These are phyloP conservation scores for Coecobrya sp. DNA, from an alignment of 2,888 invertebrate genomes.

Conservation along the genomic window DNA sequence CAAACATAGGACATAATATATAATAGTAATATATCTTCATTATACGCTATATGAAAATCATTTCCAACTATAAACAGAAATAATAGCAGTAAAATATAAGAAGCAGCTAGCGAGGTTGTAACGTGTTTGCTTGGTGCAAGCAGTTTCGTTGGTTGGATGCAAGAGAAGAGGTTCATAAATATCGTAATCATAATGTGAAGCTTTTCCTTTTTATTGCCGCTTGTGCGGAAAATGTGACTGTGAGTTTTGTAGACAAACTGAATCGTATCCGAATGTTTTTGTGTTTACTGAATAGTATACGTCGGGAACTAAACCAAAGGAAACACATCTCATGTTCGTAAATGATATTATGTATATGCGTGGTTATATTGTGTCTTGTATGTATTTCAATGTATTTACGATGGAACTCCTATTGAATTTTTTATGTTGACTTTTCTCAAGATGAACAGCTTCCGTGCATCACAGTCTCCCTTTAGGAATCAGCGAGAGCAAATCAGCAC, in stretches of 20 bases:
- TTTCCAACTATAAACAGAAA: not conserved
- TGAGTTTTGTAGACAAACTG: conserved; percentile 25
- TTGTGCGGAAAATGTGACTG: conserved; percentile 56
- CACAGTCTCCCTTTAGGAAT: not conserved
- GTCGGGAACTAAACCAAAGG: not conserved
- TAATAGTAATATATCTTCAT: conserved; percentile 25
- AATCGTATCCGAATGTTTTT: not conserved
- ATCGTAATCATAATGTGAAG: conserved; percentile 55
- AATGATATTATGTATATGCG: not conserved
- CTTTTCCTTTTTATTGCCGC: conserved; percentile 59
- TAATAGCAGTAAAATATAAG: not conserved
- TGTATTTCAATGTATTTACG: conserved; percentile 39
- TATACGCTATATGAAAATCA: conserved; percentile 8
- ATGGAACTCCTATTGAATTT: conserved; percentile 13
- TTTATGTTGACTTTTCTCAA: conserved; percentile 51
- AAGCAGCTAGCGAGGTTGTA: not conserved
- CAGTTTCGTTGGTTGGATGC: not conserved
- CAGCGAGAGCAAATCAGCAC: conserved; percentile 52
- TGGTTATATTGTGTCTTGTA: not conserved
- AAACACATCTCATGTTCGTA: not conserved
- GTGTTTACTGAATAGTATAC: not conserved
- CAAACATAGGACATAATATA: not conserved
- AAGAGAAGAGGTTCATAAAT: conserved; percentile 54
- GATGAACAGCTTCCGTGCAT: conserved; percentile 62
- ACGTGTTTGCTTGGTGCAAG: conserved; percentile 10